phyloP scores from a whole-genome alignment of 1,140 invertebrate species.

The Brachystomella parvula region DNA sequence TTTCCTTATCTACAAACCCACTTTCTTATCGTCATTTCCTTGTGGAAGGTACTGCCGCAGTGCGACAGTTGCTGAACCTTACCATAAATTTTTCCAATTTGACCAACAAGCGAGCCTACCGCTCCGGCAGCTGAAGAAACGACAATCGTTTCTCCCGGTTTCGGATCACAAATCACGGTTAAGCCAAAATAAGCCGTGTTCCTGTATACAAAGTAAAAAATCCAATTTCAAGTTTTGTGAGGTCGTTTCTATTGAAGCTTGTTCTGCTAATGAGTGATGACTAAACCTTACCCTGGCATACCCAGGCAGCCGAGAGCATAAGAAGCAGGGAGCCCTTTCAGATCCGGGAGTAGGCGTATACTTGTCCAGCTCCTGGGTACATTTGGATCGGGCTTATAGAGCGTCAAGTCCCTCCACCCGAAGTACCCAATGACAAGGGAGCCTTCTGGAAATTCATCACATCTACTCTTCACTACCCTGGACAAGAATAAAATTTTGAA shows the following conservation, averaged over 20 bases:
- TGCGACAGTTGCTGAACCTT: background rate
- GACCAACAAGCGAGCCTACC: conserved; percentile 61
- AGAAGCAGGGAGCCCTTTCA: conserved; percentile 51
- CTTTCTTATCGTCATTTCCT: no score
- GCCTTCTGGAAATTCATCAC: conserved; percentile 53
- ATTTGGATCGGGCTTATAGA: conserved; percentile 29
- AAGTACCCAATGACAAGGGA: conserved; percentile 50
- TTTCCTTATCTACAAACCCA: no score
- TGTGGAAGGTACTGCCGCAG: no score
- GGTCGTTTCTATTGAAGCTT: no score
- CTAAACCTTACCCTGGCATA: conserved; percentile 24
- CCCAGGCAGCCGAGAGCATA: conserved; percentile 53
- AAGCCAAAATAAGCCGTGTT: conserved; percentile 66
- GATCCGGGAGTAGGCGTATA: conserved; percentile 47
- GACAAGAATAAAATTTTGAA: background rate
- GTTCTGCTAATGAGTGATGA: no score
- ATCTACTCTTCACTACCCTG: conserved; percentile 51
- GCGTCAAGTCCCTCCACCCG: conserved; percentile 55
- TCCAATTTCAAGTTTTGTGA: background rate
- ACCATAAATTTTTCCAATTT: conserved; percentile 62
- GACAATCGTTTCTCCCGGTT: conserved; percentile 58
- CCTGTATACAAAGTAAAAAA: conserved; percentile 41
- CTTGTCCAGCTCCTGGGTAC: conserved; percentile 21
- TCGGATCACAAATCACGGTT: conserved; percentile 57
- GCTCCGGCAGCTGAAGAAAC: conserved; percentile 58